Evolutionary conservation across 2,113 vertebrate species (phyloP), one percentile per base, ranked within the genome.

Genomic region (Fulica atra): DNA sequence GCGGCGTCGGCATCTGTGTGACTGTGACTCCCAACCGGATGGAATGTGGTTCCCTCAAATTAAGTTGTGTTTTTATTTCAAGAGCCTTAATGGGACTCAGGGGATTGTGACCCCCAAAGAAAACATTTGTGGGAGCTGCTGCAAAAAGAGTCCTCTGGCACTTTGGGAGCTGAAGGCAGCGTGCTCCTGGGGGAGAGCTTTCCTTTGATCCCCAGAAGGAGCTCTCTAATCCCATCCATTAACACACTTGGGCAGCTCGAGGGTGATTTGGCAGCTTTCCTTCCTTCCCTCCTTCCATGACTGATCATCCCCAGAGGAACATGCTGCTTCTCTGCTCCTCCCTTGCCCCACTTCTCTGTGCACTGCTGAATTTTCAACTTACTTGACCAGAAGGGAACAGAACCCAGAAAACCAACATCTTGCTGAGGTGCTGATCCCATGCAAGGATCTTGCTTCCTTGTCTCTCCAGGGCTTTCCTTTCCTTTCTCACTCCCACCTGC

Each of bases 201-300:
- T 82, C 5, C 93, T 95, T 85, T 97, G 96, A 93, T 95, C 72
- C 93, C 93, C 93, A 87, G 72, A 90, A 94, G 95, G 90, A 94
- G 77, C 88, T 94, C 97, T 96, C 92, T 97, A 91, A 96, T 97
- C 92, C 92, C 92, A 93, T 93, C 93, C 82, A 91, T 96, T 93
- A 96, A 94, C 60, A 53, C 81, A 48, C 82, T 81, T 92, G 95
- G 96, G 94, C 89, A 91, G 96, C 95, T 90, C 12, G 6, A 33
- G 82, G 91, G 85, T 61, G 93, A 61, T 93, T 93, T 92, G 93
- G 82, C 78, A 90, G 88, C 68, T 64, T 86, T 96, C 64, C 70
- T 89, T 28, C 64, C 50, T 64, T 82, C 68, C 66, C 84, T 96
- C 60, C 70, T 89, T 28, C 64, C 46, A 64, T 82, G 94, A 94